These are phyloP conservation scores for Salpingus planirostris DNA, from an alignment of 2,888 invertebrate genomes.

Conservation along the genomic window DNA sequence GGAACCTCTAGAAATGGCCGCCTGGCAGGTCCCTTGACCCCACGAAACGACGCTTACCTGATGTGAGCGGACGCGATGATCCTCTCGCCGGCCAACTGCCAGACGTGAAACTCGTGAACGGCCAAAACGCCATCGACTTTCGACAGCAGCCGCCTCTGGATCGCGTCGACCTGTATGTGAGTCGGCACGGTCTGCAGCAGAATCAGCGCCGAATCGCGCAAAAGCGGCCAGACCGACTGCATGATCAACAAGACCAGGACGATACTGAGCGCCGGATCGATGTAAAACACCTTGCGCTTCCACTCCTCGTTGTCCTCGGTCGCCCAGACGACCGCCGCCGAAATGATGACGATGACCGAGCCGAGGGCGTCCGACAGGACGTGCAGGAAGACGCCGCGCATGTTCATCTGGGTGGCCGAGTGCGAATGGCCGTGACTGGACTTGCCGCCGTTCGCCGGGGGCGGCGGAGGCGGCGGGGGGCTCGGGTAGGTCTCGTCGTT, in stretches of 20 bases:
- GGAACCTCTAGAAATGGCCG: too few relatives aligned
- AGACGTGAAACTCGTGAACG: conserved; percentile 96
- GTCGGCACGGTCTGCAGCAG: conserved; percentile 97
- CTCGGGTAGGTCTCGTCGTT: conserved; percentile 55
- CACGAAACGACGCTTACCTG: conserved; percentile 46
- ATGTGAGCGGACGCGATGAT: conserved; percentile 97
- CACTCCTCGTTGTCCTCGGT: too few relatives aligned
- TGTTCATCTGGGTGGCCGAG: conserved; percentile 78
- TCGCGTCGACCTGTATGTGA: conserved; percentile 90
- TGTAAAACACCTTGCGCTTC: conserved; percentile 72
- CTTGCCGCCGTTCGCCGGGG: conserved; percentile 13
- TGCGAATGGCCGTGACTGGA: conserved; percentile 40
- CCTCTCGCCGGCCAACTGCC: conserved; percentile 94
- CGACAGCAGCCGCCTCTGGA: conserved; percentile 75
- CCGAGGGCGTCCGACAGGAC: conserved; percentile 96
- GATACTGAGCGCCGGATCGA: conserved; percentile 91
- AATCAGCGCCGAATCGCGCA: conserved; percentile 90
- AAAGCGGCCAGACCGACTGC: conserved; percentile 82
- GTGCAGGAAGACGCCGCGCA: conserved; percentile 99
- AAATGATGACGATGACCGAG: conserved; percentile 82
- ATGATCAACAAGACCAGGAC: conserved; percentile 79
- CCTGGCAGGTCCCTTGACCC: too few relatives aligned
- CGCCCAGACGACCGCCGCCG: conserved; percentile 65
- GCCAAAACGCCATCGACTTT: conserved; percentile 92
- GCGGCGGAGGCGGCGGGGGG: conserved; percentile 37